Percentiles rank a stretch among this genome's conserved stretches.
Conservation (phyloP, 2,888 invertebrate genomes). For the Lochmaea capreae region DNA sequence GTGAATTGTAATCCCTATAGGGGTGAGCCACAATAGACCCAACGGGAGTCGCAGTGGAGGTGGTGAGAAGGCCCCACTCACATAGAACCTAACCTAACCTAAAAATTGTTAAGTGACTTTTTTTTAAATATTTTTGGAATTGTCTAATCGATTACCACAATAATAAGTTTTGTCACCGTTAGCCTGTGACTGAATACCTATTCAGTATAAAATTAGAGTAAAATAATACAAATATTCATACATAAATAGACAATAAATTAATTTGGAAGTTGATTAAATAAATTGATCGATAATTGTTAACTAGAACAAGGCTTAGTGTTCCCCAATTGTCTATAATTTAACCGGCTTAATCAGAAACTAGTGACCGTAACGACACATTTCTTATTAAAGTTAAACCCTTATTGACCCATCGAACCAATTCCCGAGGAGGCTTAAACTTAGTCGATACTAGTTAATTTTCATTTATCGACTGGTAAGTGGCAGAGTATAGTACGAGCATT, state of each 20-base stretch:
- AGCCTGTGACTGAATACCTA: too few relatives aligned
- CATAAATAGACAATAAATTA: background rate
- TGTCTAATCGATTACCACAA: too few relatives aligned
- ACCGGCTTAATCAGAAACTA: slow-evolving; percentile 16
- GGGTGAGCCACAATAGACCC: too few relatives aligned
- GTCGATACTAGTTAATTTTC: slow-evolving; percentile 45
- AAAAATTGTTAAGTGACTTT: too few relatives aligned
- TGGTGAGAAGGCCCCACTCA: too few relatives aligned
- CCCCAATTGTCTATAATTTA: slow-evolving; percentile 14
- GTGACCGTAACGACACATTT: slow-evolving; percentile 20
- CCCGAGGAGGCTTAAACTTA: slow-evolving; percentile 6
- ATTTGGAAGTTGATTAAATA: background rate
- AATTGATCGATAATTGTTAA: background rate
- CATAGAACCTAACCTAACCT: too few relatives aligned
- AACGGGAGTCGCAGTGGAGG: too few relatives aligned
- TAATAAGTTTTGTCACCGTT: too few relatives aligned
- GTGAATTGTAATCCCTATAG: too few relatives aligned
- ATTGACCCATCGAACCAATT: slow-evolving; percentile 20
- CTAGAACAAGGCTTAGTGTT: background rate
- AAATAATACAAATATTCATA: background rate
- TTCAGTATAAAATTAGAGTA: background rate
- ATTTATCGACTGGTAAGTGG: slow-evolving; percentile 50
- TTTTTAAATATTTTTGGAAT: too few relatives aligned
- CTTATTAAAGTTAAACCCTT: slow-evolving; percentile 23
- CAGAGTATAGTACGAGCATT: slow-evolving; percentile 47